phyloP scores from a whole-genome alignment of 2,113 vertebrate species.

The Caretta caretta region DNA sequence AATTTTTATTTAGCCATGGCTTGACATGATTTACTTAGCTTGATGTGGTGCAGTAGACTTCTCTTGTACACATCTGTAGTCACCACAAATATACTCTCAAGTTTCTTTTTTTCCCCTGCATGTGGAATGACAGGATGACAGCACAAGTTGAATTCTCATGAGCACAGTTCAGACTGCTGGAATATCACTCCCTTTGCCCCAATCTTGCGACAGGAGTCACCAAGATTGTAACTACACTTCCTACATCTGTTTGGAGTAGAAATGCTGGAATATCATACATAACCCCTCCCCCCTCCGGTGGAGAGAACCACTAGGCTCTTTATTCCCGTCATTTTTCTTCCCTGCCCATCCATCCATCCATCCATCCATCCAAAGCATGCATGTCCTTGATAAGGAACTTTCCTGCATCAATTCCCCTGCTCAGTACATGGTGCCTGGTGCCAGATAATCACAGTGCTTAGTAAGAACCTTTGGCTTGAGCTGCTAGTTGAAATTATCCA shows the following conservation, averaged over 20 bases:
- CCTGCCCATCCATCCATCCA: rapidly evolving
- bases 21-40: neutral
- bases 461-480: too few species aligned
- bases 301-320: neutral
- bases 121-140: neutral
- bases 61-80: neutral
- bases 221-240: neutral
- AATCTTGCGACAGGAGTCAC: conserved; percentile 1
- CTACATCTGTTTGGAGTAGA: neutral
- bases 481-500: too few species aligned
- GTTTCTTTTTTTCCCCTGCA: neutral
- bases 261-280: neutral
- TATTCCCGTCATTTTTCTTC: neutral
- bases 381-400: neutral
- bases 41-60: neutral
- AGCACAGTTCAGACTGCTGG: neutral
- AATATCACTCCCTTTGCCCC: neutral
- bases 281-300: neutral
- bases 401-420: too few species aligned
- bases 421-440: too few species aligned
- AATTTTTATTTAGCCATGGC: neutral
- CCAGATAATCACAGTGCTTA: too few species aligned
- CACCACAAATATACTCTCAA: neutral
- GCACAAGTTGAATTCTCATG: neutral
- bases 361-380: neutral